Percentiles rank a stretch among this genome's conserved stretches.
phyloP scores from a whole-genome alignment of 2,797 vertebrate genomes.

The Hippoglossus hippoglossus region DNA sequence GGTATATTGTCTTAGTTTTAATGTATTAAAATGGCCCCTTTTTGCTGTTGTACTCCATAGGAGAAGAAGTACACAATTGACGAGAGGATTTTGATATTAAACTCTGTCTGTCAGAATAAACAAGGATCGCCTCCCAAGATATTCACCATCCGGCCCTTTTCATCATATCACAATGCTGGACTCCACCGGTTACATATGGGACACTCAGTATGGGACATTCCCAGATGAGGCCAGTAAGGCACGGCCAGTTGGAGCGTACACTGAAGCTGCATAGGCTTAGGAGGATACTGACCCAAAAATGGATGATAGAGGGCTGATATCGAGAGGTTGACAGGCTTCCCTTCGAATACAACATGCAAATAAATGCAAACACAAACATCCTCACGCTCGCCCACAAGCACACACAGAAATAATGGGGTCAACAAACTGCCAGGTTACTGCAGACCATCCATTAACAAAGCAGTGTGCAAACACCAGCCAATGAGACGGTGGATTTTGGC shows the following conservation, averaged over 20 bases:
- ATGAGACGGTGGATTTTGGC: slow-evolving; percentile 54
- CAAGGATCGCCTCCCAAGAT: too few relatives aligned
- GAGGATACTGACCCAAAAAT: not conserved
- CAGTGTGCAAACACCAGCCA: slow-evolving; percentile 56
- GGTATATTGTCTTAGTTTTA: too few relatives aligned
- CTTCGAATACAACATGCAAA: not conserved
- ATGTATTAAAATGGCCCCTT: too few relatives aligned
- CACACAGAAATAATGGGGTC: slow-evolving; percentile 66
- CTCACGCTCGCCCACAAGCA: slow-evolving; percentile 15
- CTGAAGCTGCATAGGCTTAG: not conserved
- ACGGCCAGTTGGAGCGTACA: too few relatives aligned
- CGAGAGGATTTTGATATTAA: too few relatives aligned
- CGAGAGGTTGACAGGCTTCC: not conserved
- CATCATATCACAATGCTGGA: too few relatives aligned
- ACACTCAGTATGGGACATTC: slow-evolving; percentile 2
- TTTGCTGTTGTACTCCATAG: too few relatives aligned
- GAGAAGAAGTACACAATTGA: too few relatives aligned
- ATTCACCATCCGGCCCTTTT: too few relatives aligned
- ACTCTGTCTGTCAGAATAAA: too few relatives aligned
- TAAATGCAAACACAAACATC: not conserved
- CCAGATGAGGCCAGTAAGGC: not conserved
- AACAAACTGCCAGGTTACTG: slow-evolving; percentile 77
- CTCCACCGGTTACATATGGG: not conserved
- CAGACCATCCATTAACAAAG: slow-evolving; percentile 61
- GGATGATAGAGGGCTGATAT: not conserved